Percentiles rank a stretch among this genome's conserved stretches.
Evolutionary conservation across 2,113 vertebrate species (phyloP).

Genomic region (Falco punctatus): DNA sequence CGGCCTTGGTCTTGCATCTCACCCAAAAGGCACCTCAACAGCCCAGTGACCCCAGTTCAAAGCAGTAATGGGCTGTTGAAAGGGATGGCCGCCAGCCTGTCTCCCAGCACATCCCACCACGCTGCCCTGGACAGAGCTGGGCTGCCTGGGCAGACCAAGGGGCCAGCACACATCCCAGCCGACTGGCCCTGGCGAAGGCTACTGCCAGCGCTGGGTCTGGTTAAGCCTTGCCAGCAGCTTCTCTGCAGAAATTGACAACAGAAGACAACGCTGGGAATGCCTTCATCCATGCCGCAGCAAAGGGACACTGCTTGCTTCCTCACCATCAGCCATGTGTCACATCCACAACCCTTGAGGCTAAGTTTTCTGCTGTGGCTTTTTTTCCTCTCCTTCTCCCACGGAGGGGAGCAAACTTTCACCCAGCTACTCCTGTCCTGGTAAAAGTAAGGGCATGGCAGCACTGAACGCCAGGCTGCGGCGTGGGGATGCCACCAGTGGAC

Average conservation of each 20-base stretch:
- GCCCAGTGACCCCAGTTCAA: background rate
- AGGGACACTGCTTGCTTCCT: background rate
- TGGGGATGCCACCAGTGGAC: background rate
- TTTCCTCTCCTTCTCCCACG: background rate
- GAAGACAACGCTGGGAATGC: background rate
- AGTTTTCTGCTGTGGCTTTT: rapidly evolving
- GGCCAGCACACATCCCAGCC: background rate
- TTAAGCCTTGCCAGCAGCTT: background rate
- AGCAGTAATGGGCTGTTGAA: background rate
- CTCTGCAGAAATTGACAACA: background rate
- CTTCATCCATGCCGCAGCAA: background rate
- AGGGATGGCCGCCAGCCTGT: background rate
- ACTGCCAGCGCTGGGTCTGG: background rate
- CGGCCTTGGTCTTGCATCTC: background rate
- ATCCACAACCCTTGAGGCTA: rapidly evolving
- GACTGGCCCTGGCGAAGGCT: background rate
- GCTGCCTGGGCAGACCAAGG: rapidly evolving
- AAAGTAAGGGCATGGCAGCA: rapidly evolving
- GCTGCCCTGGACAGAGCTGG: rapidly evolving
- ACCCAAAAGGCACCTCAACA: background rate
- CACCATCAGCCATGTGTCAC: rapidly evolving
- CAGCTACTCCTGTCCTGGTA: background rate
- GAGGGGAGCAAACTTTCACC: background rate
- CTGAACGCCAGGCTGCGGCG: rapidly evolving
- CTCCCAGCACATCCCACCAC: background rate